These are phyloP conservation scores for Zosterops japonicus DNA, from an alignment of 2,113 vertebrate genomes.

Conservation along the genomic window DNA sequence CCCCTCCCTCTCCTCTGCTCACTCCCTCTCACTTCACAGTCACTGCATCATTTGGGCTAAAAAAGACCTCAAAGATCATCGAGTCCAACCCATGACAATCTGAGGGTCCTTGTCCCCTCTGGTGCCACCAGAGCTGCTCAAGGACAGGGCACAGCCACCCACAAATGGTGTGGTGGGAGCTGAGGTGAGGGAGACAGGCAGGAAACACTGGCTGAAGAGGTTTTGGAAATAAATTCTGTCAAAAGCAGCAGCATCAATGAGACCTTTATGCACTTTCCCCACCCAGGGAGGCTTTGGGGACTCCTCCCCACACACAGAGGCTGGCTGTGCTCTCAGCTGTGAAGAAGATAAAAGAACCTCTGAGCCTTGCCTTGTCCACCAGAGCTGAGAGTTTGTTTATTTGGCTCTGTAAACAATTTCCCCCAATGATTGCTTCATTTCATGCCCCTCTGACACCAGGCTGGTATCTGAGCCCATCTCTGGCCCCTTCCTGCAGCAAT, in stretches of 20 bases:
- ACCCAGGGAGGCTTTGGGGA: not conserved
- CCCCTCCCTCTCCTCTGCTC: not conserved
- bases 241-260: slow-evolving; percentile 25
- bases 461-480: slow-evolving; percentile 24
- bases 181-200: not conserved
- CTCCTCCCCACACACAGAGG: not conserved
- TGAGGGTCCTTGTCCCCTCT: not conserved
- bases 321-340: not conserved
- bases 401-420: slow-evolving; percentile 19
- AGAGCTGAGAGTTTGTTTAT: slow-evolving; percentile 48
- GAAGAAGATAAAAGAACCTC: slow-evolving; percentile 58
- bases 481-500: not conserved
- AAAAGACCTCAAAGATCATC: not conserved
- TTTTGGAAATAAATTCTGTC: slow-evolving; percentile 49
- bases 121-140: not conserved
- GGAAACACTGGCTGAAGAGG: not conserved
- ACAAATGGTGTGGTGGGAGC: rapidly evolving
- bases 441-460: slow-evolving; percentile 16
- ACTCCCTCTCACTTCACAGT: not conserved
- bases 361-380: not conserved
- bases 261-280: slow-evolving; percentile 30
- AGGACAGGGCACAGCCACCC: not conserved
- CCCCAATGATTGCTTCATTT: slow-evolving; percentile 3
- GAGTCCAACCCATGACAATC: not conserved
- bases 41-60: not conserved